A percentile compares a stretch with the other conserved stretches of the same genome.
These are phyloP conservation scores for Staurois parvus DNA, from an alignment of 2,797 vertebrate species.

Conservation along the genomic window DNA sequence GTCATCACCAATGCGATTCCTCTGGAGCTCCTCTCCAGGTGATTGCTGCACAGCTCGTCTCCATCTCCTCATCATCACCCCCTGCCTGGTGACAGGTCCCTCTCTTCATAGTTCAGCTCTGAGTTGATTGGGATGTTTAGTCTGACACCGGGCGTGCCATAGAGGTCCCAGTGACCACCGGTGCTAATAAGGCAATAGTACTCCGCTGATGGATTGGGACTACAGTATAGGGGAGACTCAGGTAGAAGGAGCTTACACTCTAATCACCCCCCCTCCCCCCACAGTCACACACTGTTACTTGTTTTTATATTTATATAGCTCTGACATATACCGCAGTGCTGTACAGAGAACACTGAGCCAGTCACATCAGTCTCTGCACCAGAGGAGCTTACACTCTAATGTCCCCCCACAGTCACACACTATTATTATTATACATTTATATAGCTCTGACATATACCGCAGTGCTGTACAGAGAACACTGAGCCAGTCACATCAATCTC, in stretches of 20 bases:
- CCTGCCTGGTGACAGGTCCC: slow-evolving; percentile 53
- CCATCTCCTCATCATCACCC: slow-evolving; percentile 51
- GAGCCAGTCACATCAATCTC: no score
- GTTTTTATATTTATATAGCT: no score
- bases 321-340: no score
- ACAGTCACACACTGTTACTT: no score
- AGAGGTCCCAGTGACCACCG: background rate
- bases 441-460: no score
- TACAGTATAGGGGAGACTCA: background rate
- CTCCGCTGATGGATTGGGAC: background rate
- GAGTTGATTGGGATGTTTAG: slow-evolving; percentile 62
- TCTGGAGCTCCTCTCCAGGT: slow-evolving; percentile 69
- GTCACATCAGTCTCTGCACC: no score
- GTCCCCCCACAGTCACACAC: no score
- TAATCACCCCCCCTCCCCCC: no score
- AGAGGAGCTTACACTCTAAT: no score
- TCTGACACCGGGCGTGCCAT: slow-evolving; percentile 54
- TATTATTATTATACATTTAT: no score
- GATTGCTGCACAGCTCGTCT: slow-evolving; percentile 66
- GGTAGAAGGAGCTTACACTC: background rate
- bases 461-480: no score
- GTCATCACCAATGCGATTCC: slow-evolving; percentile 65
- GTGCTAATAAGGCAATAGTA: background rate
- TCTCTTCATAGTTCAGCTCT: slow-evolving; percentile 36
- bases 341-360: no score